Evolutionary conservation across 2,797 vertebrate genomes (phyloP).

Genomic region (Pseudochirops cupreus): DNA sequence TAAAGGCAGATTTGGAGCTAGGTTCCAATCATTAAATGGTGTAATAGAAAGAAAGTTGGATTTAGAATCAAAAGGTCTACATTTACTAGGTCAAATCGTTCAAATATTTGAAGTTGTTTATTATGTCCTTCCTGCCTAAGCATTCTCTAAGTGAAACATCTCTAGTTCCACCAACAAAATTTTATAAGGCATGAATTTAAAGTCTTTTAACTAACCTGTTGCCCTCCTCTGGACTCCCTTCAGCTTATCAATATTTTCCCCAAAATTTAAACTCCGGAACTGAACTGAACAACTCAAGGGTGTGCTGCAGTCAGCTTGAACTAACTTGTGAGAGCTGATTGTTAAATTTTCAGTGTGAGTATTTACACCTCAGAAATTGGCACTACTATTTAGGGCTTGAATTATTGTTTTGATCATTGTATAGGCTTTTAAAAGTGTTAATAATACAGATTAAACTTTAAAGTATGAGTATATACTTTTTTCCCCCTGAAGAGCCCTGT

Average conservation of each 20-base stretch:
- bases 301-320: neutral
- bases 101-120: neutral
- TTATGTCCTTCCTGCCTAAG: neutral
- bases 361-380: neutral
- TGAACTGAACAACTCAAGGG: neutral
- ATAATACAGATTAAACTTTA: neutral
- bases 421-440: neutral
- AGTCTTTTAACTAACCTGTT: neutral
- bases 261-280: neutral
- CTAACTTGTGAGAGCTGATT: neutral
- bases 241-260: neutral
- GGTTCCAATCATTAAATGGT: neutral
- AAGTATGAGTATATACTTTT: neutral
- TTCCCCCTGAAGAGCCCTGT: neutral
- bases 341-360: neutral
- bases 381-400: neutral
- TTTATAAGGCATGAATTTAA: neutral
- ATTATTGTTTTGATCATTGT: neutral
- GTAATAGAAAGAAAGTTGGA: neutral
- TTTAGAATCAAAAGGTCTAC: neutral
- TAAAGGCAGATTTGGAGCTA: neutral
- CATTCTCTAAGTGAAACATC: neutral
- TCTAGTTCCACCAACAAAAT: neutral
- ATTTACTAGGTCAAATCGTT: neutral
- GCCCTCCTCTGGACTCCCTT: neutral